phyloP scores from a whole-genome alignment of 2,888 invertebrate genomes.

The Chydorus sphaericus region DNA sequence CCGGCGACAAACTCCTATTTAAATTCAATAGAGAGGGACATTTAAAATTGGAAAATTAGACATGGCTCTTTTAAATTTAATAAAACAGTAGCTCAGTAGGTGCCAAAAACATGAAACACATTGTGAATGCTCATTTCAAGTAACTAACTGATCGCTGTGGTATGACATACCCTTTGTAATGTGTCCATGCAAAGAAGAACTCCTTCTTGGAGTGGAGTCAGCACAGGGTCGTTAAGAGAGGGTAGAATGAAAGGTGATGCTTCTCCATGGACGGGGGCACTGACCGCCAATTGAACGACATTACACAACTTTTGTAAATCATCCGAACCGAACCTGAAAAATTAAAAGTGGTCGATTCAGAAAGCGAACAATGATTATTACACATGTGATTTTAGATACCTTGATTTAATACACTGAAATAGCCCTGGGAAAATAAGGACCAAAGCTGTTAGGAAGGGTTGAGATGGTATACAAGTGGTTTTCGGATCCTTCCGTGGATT shows the following conservation, averaged over 20 bases:
- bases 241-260: constrained; percentile 67
- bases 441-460: constrained; percentile 82
- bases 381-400: constrained; percentile 33
- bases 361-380: not conserved
- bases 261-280: constrained; percentile 65
- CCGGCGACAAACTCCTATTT: constrained; percentile 6
- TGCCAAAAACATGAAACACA: not conserved
- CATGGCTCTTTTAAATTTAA: no score
- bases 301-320: constrained; percentile 68
- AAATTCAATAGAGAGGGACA: not conserved
- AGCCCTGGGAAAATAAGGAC: constrained; percentile 92
- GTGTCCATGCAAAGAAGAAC: constrained; percentile 73
- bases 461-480: constrained; percentile 72
- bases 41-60: not conserved
- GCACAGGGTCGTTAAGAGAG: constrained; percentile 58
- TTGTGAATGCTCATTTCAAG: not conserved
- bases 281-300: constrained; percentile 58
- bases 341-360: not conserved
- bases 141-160: no score
- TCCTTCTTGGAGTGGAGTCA: constrained; percentile 70
- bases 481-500: constrained; percentile 39
- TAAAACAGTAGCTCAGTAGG: not conserved
- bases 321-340: constrained; percentile 38
- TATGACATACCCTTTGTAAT: constrained; percentile 76
- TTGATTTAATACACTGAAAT: constrained; percentile 70